These are phyloP conservation scores for Rhingia campestris DNA, from an alignment of 2,888 invertebrate genomes.

Conservation along the genomic window DNA sequence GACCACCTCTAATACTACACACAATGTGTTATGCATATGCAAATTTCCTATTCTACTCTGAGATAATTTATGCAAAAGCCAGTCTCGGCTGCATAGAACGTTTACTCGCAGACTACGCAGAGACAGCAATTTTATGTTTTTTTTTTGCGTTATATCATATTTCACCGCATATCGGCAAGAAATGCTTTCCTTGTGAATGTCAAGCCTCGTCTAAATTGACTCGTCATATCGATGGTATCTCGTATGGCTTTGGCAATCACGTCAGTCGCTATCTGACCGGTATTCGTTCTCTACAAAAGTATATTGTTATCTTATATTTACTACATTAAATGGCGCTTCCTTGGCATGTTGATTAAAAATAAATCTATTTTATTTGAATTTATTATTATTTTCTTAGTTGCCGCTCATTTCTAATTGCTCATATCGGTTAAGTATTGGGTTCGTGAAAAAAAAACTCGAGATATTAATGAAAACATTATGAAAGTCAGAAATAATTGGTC, in stretches of 20 bases:
- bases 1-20: slow-evolving; percentile 19
- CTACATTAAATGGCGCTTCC: slow-evolving; percentile 1
- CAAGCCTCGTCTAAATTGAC: neutral
- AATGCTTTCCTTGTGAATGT: slow-evolving; percentile 20
- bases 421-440: too few relatives aligned
- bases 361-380: slow-evolving; percentile 15
- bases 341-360: slow-evolving; percentile 29
- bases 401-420: neutral
- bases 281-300: slow-evolving; percentile 4
- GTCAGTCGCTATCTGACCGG: slow-evolving; percentile 5
- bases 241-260: neutral
- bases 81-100: slow-evolving; percentile 26
- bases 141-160: neutral
- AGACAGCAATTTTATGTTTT: neutral
- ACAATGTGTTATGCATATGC: slow-evolving; percentile 35
- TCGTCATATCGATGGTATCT: slow-evolving; percentile 18
- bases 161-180: neutral
- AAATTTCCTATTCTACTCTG: slow-evolving; percentile 39
- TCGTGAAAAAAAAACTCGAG: too few relatives aligned
- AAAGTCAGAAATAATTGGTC: too few relatives aligned
- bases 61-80: slow-evolving; percentile 48
- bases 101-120: slow-evolving; percentile 23
- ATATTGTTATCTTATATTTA: slow-evolving; percentile 24
- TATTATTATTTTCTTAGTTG: neutral
- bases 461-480: too few relatives aligned